Evolutionary conservation across 2,113 vertebrate species (phyloP).

Genomic region (Pithys albifrons): DNA sequence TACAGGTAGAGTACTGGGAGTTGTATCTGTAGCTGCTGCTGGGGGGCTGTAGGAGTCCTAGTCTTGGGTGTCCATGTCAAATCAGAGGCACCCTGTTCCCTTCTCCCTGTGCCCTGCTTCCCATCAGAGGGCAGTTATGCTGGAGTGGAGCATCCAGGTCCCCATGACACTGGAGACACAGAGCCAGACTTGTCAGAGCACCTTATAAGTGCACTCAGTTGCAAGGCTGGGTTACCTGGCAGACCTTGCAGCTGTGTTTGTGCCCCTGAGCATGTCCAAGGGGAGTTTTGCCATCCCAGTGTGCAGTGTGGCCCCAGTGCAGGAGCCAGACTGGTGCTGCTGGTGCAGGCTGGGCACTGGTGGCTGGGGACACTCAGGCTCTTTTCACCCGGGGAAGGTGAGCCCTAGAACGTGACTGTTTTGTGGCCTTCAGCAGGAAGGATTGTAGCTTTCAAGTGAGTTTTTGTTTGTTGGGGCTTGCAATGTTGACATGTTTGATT

Average conservation of each 20-base stretch:
- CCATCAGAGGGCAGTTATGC: not conserved
- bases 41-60: not conserved
- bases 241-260: not conserved
- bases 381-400: not conserved
- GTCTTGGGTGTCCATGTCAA: not conserved
- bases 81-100: not conserved
- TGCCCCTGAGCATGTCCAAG: not conserved
- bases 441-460: not conserved
- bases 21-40: not conserved
- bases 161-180: not conserved
- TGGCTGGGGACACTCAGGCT: accelerated
- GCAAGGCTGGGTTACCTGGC: not conserved
- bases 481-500: not conserved
- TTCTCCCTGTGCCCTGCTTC: not conserved
- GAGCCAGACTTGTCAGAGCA: not conserved
- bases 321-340: not conserved
- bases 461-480: not conserved
- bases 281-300: not conserved
- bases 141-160: not conserved
- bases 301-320: accelerated
- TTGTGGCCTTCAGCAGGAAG: not conserved
- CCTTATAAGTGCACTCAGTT: not conserved
- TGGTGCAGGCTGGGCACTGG: not conserved
- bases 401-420: not conserved
- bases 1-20: not conserved